Evolutionary conservation across 2,797 vertebrate genomes (phyloP), one percentile per base, ranked within the genome.

Genomic region (Sitta carolinensis): DNA sequence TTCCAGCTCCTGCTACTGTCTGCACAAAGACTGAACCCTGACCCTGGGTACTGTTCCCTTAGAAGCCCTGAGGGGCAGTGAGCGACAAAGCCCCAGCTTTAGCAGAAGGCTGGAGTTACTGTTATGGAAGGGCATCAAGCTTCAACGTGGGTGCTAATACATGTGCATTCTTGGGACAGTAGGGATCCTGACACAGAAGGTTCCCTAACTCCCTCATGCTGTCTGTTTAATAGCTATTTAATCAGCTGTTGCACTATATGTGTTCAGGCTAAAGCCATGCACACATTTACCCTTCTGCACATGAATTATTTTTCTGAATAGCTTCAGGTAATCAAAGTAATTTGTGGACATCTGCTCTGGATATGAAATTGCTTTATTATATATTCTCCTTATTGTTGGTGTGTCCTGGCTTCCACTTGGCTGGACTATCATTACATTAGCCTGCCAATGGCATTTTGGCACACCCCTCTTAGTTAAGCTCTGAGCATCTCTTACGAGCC

Each of bases 141-240:
- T 45, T 83, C 34, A 20, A 1, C 0, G 0, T 59, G 70, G n/a
- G 16, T 70, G 27, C 68, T 57, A n/a, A 21, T 42, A 9, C 3
- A 3, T 27, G 27, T 59, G 48, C 11, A 5, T 62, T 48, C 32
- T 55, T 90, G 52, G 16, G 45, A 61, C 34, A 32, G 29, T 22
- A 38, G 47, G 36, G 62, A 51, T 74, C 45, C 67, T 86, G 47
- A 57, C 25, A 29, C 48, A 51, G 45, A 25, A 9, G 23, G 29
- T 36, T 66, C 87, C 51, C 30, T 42, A 29, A 52, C 25, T 69
- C 29, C 4, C 20, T 80, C 23, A 12, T 83, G 30, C 26, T 63
- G 3, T 38, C 16, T 86, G 25, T 63, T 82, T 66, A 54, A 42
- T 54, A 38, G 21, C 32, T 64, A 45, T 12, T 68, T 84, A 57